Evolutionary conservation across 2,888 invertebrate species (phyloP).

Genomic region (Microctonus hyperodae): DNA sequence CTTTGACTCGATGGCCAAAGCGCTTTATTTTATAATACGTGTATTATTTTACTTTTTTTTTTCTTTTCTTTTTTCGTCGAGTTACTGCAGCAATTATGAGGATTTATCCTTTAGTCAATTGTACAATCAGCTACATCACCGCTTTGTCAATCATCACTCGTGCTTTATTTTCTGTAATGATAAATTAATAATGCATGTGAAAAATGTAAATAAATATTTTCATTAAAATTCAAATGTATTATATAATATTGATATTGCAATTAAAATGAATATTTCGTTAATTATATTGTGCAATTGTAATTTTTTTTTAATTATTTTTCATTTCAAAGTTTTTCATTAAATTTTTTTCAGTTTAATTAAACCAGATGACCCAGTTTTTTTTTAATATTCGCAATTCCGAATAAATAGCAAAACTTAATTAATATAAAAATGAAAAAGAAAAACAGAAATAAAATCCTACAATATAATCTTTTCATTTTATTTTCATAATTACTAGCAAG

Average conservation of each 20-base stretch:
- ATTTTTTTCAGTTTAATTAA: neutral
- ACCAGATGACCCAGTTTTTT: neutral
- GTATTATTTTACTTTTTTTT: neutral
- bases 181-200: constrained; percentile 26
- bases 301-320: neutral
- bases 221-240: neutral
- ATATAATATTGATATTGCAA: constrained; percentile 1
- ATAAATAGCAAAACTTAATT: neutral
- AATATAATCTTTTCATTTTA: neutral
- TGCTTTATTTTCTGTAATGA: constrained; percentile 49
- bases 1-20: neutral
- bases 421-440: neutral
- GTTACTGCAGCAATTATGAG: neutral
- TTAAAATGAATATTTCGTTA: neutral
- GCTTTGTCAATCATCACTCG: constrained; percentile 49
- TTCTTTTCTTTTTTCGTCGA: neutral
- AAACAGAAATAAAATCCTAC: neutral
- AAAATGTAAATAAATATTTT: neutral
- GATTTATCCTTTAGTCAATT: constrained; percentile 42
- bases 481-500: too few relatives aligned
- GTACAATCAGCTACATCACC: constrained; percentile 50
- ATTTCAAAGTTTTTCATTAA: neutral
- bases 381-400: neutral
- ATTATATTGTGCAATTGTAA: neutral
- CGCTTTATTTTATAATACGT: neutral